These are phyloP conservation scores for Drosophila lini DNA, from an alignment of 1,140 invertebrate genomes.

Conservation along the genomic window DNA sequence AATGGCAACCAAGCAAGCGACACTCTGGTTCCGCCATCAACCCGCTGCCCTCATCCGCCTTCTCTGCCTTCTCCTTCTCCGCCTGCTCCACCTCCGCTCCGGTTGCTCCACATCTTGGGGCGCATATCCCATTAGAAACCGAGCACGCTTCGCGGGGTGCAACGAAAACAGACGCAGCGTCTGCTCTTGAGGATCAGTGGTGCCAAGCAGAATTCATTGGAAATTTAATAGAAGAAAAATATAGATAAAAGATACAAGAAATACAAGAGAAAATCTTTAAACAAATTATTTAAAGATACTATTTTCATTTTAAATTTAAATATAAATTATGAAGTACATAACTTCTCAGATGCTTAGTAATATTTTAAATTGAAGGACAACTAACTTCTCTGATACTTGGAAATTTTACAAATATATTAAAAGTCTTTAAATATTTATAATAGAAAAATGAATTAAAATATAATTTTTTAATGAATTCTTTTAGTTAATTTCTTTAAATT, in stretches of 20 bases:
- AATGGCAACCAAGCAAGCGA: conserved; percentile 58
- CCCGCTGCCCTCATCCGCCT: not conserved
- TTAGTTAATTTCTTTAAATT: not conserved
- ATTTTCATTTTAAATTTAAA: not conserved
- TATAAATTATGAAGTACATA: not conserved
- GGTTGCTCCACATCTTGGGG: conserved; percentile 6
- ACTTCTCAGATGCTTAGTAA: not conserved
- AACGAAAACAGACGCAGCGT: conserved; percentile 58
- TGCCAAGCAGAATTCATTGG: not conserved
- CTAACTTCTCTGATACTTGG: too few relatives aligned
- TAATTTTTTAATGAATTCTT: not conserved
- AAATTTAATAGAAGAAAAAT: not conserved
- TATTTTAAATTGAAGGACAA: too few relatives aligned
- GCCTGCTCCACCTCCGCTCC: not conserved
- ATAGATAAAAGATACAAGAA: not conserved
- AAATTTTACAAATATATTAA: not conserved
- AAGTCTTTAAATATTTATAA: not conserved
- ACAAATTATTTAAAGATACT: too few relatives aligned
- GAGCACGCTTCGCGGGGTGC: conserved; percentile 62
- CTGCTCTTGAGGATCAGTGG: conserved; percentile 30
- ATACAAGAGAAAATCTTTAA: not conserved
- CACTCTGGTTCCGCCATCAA: conserved; percentile 44
- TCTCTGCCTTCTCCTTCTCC: not conserved
- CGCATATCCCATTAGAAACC: conserved; percentile 45
- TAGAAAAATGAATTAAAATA: not conserved